A percentile compares a stretch with the other conserved stretches of the same genome.
Conservation (phyloP, 2,113 vertebrate genomes). For the Oriolus oriolus region DNA sequence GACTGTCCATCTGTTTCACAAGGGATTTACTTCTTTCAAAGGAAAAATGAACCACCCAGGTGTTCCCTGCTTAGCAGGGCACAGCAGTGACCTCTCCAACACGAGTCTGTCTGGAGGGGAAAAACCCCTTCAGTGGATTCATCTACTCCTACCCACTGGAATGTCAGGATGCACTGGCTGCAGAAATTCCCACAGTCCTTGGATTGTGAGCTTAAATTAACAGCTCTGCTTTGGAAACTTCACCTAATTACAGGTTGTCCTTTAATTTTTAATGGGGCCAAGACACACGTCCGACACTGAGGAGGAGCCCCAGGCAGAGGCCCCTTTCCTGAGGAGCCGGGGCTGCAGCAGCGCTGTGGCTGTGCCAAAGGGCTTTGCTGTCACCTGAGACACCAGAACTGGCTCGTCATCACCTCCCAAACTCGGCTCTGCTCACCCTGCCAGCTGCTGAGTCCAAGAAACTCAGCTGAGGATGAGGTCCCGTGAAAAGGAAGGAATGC, state of each 20-base stretch:
- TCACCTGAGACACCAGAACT: neutral
- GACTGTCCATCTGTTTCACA: neutral
- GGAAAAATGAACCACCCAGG: neutral
- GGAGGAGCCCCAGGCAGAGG: neutral
- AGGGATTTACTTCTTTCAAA: neutral
- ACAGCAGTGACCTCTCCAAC: neutral
- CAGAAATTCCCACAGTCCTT: neutral
- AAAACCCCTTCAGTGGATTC: neutral
- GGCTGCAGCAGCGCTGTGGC: neutral
- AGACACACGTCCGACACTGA: neutral
- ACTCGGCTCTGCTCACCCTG: neutral
- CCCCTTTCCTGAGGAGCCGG: neutral
- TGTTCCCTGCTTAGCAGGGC: neutral
- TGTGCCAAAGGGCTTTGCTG: neutral
- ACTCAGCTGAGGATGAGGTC: neutral
- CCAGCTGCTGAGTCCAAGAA: neutral
- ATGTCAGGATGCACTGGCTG: neutral
- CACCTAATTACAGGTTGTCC: neutral
- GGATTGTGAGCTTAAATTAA: neutral
- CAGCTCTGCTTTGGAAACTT: neutral
- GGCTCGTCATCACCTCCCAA: neutral
- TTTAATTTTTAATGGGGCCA: neutral
- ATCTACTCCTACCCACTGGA: neutral
- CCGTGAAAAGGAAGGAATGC: neutral
- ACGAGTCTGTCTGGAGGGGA: neutral